Evolutionary conservation across 2,797 vertebrate species (phyloP), one percentile per base, ranked within the genome.

Genomic region (Phyllotis vaccarum): DNA sequence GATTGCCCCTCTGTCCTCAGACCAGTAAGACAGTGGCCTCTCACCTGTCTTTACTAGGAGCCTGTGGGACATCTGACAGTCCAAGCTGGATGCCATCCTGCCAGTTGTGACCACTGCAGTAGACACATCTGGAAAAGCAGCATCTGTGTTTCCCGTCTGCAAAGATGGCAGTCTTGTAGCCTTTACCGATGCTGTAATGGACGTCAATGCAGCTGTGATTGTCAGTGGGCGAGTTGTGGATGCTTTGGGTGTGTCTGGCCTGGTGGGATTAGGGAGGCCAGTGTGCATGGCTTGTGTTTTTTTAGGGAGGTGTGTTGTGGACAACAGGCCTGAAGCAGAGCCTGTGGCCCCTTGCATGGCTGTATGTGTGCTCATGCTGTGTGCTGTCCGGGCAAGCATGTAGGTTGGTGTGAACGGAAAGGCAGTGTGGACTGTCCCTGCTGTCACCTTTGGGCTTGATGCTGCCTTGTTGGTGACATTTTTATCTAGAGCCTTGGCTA

Each of bases 1-100:
- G 8, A 43, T 58, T 56, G 54, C 52, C 17, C 74, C 94, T 80
- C 76, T 43, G 0, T 37, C 49, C 62, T 70, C 31, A 86, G 43
- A 66, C 24, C 29, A 56, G 22, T 37, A 0, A 85, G 54, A 16
- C 8, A 0, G 14, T 21, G 37, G 54, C 31, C 70, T 92, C 98
- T 9, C 98, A 99, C 99, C 99, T 99, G 99, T 99, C 99, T 99
- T 99, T 92, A 99, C 98, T 99, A 99, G 99, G 92, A 99, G 97
- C 97, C 98, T 99, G 94, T 99, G 98, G 74, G 99, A 99, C 97
- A 99, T 99, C 90, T 99, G 99, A 98, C 99, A 99, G 94, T 99
- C 99, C 95, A 99, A 98, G 46, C 98, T 98, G 60, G 99, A 99
- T 54, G 98, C 97, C 97, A 99, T 98, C n/a, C 99, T 99, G 95